Evolutionary conservation across 2,113 vertebrate species (phyloP).

Genomic region (Tretioscincus oriximinensis): DNA sequence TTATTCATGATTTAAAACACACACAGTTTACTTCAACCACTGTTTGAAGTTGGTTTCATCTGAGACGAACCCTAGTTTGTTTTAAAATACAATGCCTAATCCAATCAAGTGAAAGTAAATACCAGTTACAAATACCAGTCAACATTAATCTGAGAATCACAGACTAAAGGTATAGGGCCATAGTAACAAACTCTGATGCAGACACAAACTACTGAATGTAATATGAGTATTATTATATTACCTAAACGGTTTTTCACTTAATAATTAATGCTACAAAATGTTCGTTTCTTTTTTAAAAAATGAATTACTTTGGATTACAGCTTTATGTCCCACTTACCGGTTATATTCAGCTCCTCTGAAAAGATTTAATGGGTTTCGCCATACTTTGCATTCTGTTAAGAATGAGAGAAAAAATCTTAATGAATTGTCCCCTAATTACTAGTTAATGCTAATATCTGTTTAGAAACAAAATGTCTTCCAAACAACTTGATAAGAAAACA

Average conservation of each 20-base stretch:
- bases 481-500: not conserved
- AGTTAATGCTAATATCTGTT: slow-evolving; percentile 1
- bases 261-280: slow-evolving; percentile 37
- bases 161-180: no score
- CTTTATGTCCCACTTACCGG: slow-evolving; percentile 75
- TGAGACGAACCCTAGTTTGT: no score
- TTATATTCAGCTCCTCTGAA: slow-evolving; percentile 98
- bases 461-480: slow-evolving; percentile 38
- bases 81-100: no score
- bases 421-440: slow-evolving; percentile 36
- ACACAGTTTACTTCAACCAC: no score
- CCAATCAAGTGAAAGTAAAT: no score
- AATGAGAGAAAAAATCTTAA: slow-evolving; percentile 53
- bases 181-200: not conserved
- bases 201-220: not conserved
- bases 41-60: no score
- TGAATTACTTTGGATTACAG: slow-evolving; percentile 14
- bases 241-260: not conserved
- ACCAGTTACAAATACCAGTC: no score
- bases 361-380: slow-evolving; percentile 97
- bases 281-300: slow-evolving; percentile 28
- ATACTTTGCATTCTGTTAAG: slow-evolving; percentile 96
- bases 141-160: not conserved
- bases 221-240: not conserved
- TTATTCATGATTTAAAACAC: no score